Evolutionary conservation across 2,888 invertebrate genomes (phyloP), one percentile per base, ranked within the genome.

Genomic region (Ceriagrion tenellum): DNA sequence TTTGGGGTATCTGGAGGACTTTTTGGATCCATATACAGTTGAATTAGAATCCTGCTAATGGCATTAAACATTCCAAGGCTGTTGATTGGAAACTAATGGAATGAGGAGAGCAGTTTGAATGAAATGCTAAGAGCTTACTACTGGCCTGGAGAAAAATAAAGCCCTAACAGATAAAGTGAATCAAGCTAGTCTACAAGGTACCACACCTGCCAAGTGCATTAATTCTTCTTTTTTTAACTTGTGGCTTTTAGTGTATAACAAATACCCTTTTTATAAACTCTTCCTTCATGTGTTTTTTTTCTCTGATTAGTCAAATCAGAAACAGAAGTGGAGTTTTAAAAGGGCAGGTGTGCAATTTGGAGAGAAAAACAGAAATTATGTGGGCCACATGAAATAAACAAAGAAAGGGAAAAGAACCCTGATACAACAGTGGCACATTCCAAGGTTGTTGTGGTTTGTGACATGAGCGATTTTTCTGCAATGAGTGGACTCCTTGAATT

Each of bases 171-270:
- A 47, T 93, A 69, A 91, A 69, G 93, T 93, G 93, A 93, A 93
- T 93, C 40, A 93, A 93, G 93, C 93, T 93, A 93, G 93, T 93
- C 93, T 93, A 93, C 93, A 74, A 91, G 55, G 63, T 91, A 91
- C 91, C 91, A 91, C 63, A 69, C 93, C 93, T 93, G 69, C 93
- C 63, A 93, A 93, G 93, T 93, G 93, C 93, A 74, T 93, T 93
- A 40, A 47, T 69, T 47, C 16, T 69, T 47, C 74, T 69, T 26
- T 63, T 91, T 91, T 93, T 74, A 13, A 69, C 69, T n/a, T 26
- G 74, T 93, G 93, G 63, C 93, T 93, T 47, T 40, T 93, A 93
- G 93, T 93, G 93, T 93, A 93, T 16, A 93, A 69, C 69, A 47
- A 63, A 40, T 74, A 63, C 20, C 93, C 69, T 40, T 93, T 93